These are phyloP conservation scores for Wasmannia auropunctata DNA, from an alignment of 1,140 invertebrate genomes.

Conservation along the genomic window DNA sequence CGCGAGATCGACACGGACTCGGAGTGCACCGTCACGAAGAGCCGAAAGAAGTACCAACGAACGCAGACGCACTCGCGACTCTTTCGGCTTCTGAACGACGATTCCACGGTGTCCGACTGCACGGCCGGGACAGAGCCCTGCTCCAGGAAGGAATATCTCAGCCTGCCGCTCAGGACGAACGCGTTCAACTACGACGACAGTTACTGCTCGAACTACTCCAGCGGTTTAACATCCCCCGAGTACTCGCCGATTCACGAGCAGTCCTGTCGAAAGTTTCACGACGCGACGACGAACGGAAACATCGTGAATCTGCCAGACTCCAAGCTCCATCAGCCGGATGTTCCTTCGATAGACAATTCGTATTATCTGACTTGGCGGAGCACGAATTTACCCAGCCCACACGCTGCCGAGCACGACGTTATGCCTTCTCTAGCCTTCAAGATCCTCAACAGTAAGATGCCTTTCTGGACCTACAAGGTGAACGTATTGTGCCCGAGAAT, in stretches of 20 bases:
- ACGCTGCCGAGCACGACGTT: constrained; percentile 82
- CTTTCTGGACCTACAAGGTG: constrained; percentile 79
- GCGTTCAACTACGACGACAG: constrained; percentile 74
- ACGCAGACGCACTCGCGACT: constrained; percentile 90
- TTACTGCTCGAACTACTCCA: constrained; percentile 75
- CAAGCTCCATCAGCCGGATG: constrained; percentile 71
- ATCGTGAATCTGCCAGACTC: constrained; percentile 79
- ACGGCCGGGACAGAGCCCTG: constrained; percentile 70
- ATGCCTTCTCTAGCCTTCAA: constrained; percentile 85
- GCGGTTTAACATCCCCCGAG: constrained; percentile 79
- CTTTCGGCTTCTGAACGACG: constrained; percentile 89
- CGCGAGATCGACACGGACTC: constrained; percentile 88
- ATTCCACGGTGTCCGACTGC: constrained; percentile 79
- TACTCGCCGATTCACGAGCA: constrained; percentile 76
- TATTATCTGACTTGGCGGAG: constrained; percentile 88
- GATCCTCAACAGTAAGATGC: constrained; percentile 76
- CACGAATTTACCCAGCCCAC: constrained; percentile 73
- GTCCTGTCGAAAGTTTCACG: constrained; percentile 71
- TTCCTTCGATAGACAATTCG: constrained; percentile 83
- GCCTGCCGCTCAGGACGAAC: constrained; percentile 67
- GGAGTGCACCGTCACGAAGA: constrained; percentile 86
- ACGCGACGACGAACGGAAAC: constrained; percentile 64
- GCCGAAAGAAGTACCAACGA: constrained; percentile 87
- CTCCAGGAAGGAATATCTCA: constrained; percentile 63
- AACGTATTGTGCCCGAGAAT: constrained; percentile 86